phyloP scores from a whole-genome alignment of 2,113 vertebrate species.

The Lepisosteus oculatus region DNA sequence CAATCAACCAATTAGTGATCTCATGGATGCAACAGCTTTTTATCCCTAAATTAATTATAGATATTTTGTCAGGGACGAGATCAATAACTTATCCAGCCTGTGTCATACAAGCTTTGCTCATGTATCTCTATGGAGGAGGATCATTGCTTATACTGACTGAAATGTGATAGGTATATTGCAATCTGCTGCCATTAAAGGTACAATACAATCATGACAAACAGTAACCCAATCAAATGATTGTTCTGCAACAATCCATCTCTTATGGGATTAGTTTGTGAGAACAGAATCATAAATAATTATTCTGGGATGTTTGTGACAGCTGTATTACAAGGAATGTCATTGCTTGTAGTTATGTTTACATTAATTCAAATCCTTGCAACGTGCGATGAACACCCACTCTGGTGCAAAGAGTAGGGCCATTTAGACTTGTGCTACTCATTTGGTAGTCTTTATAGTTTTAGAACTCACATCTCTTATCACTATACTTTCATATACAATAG shows the following conservation, averaged over 20 bases:
- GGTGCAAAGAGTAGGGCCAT: conserved; percentile 46
- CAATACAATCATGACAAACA: conserved; percentile 40
- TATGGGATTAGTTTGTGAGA: conserved; percentile 43
- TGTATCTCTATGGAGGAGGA: conserved; percentile 45
- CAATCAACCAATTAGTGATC: too few species aligned
- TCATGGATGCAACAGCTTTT: too few species aligned
- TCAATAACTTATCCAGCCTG: conserved; percentile 44
- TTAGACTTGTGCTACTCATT: conserved; percentile 53
- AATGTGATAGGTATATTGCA: conserved; percentile 58
- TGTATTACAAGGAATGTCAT: background rate
- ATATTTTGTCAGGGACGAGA: conserved; percentile 40
- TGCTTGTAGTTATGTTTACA: conserved; percentile 38
- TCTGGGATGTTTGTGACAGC: conserved; percentile 34
- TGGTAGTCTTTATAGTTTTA: conserved; percentile 44
- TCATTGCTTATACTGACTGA: conserved; percentile 45
- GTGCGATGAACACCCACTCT: conserved; percentile 25
- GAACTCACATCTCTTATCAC: conserved; percentile 35
- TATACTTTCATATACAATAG: conserved; percentile 32
- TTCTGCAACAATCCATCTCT: conserved; percentile 54
- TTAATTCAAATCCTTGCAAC: conserved; percentile 49
- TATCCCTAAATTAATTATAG: too few species aligned
- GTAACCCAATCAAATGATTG: conserved; percentile 35
- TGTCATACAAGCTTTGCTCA: conserved; percentile 41
- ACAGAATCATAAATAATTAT: conserved; percentile 40
- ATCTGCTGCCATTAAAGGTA: conserved; percentile 55